Evolutionary conservation across 2,888 invertebrate species (phyloP).

Genomic region (Noctua pronuba): DNA sequence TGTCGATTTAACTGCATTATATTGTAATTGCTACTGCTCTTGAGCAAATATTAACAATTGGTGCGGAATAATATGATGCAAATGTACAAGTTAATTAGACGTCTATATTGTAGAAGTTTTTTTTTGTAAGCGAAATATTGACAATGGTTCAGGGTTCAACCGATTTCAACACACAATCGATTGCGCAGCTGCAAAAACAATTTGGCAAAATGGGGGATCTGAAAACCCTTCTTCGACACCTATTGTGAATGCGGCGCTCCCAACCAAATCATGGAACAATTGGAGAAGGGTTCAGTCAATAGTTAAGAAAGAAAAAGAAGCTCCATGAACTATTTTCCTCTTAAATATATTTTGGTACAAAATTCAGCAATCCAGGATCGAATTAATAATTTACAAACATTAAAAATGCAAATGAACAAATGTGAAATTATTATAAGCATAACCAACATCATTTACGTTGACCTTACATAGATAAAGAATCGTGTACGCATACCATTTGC

Average conservation of each 20-base stretch:
- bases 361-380: not conserved
- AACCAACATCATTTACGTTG: slow-evolving; percentile 40
- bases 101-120: not conserved
- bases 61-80: slow-evolving; percentile 41
- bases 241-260: not conserved
- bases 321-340: not conserved
- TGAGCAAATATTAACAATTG: slow-evolving; percentile 52
- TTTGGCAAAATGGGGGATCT: not conserved
- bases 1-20: slow-evolving; percentile 47
- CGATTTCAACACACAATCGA: no score
- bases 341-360: not conserved
- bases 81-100: slow-evolving; percentile 1
- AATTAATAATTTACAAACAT: slow-evolving; percentile 9
- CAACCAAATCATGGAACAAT: not conserved
- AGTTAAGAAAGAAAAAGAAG: not conserved
- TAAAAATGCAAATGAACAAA: slow-evolving; percentile 44
- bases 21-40: slow-evolving; percentile 52
- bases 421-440: slow-evolving; percentile 27
- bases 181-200: no score
- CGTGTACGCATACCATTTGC: slow-evolving; percentile 22
- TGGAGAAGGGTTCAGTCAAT: not conserved
- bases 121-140: not conserved
- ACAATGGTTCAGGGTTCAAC: not conserved
- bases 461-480: slow-evolving; percentile 50
- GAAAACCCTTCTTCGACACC: not conserved